Evolutionary conservation across 2,888 invertebrate genomes (phyloP), one percentile per base, ranked within the genome.

Genomic region (Drosophila picticornis): DNA sequence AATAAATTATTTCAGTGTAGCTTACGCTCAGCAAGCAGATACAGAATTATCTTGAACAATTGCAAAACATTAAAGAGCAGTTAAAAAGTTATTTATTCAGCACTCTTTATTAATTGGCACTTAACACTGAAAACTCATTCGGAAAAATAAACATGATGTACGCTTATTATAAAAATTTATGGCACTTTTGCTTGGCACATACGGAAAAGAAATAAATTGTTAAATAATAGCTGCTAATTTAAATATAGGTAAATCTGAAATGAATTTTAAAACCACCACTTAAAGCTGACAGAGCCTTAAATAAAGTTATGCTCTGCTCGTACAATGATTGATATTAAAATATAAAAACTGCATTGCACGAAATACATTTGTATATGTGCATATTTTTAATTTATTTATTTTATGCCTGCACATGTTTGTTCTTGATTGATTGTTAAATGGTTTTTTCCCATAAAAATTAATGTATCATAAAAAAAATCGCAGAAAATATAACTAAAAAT

Each of bases 371-470:
- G 7, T 25, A 16, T 16, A 36, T 13, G 4, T 13, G 32, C 11
- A 34, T 36, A 4, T 46, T 25, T 46, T 46, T 16, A 16, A 25
- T 46, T 25, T 9, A 22, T 16, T 4, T 38, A 29, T 10, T 31
- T 31, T 27, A 56, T 56, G 29, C 25, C 7, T 29, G 19, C 27
- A 32, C 9, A 36, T 34, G 22, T 25, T 22, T 62, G 46, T 31
- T 25, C 29, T 55, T 67, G 48, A 67, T 67, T 55, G 68, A 67
- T 48, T 67, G 38, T 38, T 67, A 16, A 27, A 32, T 27, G 22
- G 36, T n/a, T 22, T 13, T 31, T 16, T 13, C 11, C 52, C 38
- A 48, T 67, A 25, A 67, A 67, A 25, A 31, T 38, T 9, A 22
- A 53, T 38, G n/a, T 32, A 40, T 61, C 5, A 55, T 25, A 10